Conservation (phyloP, 2,797 vertebrate species). For the Clarias platycephalus region DNA sequence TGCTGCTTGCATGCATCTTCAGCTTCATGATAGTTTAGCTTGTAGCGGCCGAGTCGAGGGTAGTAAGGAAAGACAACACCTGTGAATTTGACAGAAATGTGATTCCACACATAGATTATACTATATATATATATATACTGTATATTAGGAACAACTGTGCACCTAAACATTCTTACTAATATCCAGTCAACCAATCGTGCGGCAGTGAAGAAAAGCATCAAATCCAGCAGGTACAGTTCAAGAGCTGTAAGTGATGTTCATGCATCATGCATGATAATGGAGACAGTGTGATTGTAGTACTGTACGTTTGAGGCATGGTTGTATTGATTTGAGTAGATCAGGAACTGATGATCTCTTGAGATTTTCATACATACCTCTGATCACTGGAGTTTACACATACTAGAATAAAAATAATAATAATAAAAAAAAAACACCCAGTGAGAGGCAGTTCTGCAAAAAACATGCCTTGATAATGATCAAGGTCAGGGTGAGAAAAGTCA, state of each 20-base stretch:
- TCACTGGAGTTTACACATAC: neutral
- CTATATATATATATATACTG: neutral
- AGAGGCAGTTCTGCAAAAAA: neutral
- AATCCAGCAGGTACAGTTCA: neutral
- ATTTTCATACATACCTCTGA: neutral
- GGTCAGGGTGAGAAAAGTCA: neutral
- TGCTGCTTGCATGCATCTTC: constrained; percentile 84
- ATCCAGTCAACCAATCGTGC: neutral
- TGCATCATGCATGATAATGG: neutral
- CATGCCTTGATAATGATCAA: neutral
- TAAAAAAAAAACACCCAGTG: neutral
- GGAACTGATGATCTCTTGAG: neutral
- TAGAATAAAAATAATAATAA: neutral
- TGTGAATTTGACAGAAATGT: constrained; percentile 55
- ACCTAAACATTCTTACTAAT: neutral
- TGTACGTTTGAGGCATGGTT: neutral
- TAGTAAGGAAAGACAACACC: constrained; percentile 96
- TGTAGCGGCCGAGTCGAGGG: constrained; percentile 87
- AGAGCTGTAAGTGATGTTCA: neutral
- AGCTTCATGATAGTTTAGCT: constrained; percentile 86
- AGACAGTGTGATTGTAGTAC: neutral
- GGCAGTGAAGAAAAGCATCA: neutral
- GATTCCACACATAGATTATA: neutral
- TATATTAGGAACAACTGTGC: neutral
- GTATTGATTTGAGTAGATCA: neutral